Conservation (phyloP, 2,888 invertebrate genomes). For the Cylindroiulus punctatus region DNA sequence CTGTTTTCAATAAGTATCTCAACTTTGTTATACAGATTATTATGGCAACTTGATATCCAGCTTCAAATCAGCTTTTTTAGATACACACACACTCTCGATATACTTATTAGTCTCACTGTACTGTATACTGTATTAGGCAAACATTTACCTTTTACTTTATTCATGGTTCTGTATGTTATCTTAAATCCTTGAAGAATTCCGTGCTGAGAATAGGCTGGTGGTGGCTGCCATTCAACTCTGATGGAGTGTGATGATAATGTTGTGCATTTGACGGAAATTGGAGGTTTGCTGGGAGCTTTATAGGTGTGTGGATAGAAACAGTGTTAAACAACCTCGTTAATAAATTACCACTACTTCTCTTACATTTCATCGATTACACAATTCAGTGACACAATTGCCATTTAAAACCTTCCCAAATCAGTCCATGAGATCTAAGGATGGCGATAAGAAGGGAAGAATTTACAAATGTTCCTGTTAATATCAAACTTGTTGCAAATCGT, state of each 20-base stretch:
- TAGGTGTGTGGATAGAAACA: conserved; percentile 9
- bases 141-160: conserved; percentile 58
- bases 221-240: conserved; percentile 67
- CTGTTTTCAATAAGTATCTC: too few species aligned
- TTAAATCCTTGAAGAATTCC: conserved; percentile 76
- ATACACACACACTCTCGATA: too few species aligned
- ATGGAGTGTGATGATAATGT: conserved; percentile 66
- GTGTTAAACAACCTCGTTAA: not conserved
- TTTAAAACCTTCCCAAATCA: not conserved
- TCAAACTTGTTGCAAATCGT: not conserved
- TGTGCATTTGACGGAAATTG: conserved; percentile 65
- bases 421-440: not conserved
- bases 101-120: too few species aligned
- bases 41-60: too few species aligned
- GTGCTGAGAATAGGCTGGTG: conserved; percentile 66
- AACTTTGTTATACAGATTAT: too few species aligned
- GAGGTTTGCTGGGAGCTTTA: conserved; percentile 67
- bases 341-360: not conserved
- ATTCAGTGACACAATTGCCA: not conserved
- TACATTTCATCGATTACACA: conserved; percentile 1
- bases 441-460: not conserved
- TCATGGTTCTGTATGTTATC: conserved; percentile 72
- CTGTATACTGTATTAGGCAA: too few species aligned
- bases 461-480: not conserved
- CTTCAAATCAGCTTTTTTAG: too few species aligned